These are phyloP conservation scores for Thunnus maccoyii DNA, from an alignment of 2,113 vertebrate species.

Conservation along the genomic window DNA sequence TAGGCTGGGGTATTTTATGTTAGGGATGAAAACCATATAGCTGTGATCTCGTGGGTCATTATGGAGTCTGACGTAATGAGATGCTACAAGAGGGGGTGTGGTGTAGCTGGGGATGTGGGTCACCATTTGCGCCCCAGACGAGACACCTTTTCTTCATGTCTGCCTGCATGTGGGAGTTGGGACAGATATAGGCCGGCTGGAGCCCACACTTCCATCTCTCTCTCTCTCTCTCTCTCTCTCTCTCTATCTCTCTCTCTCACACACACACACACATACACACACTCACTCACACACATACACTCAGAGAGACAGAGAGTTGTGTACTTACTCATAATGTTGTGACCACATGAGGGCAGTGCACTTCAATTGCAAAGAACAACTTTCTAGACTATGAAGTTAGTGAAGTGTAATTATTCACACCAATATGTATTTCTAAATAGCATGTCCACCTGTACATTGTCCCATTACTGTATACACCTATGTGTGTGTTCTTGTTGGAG, in stretches of 20 bases:
- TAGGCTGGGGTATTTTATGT: not conserved
- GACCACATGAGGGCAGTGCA: constrained; percentile 77
- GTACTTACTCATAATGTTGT: constrained; percentile 33
- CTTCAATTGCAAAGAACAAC: constrained; percentile 40
- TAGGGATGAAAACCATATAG: not conserved
- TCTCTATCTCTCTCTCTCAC: not conserved
- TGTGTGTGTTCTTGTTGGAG: not conserved
- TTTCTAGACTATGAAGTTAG: constrained; percentile 26
- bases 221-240: not conserved
- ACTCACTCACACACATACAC: constrained; percentile 1
- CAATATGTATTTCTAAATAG: not conserved
- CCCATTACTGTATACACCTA: not conserved
- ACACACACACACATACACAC: constrained; percentile 7
- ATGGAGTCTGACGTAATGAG: constrained; percentile 74
- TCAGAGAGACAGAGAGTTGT: not conserved
- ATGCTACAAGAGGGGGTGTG: constrained; percentile 45
- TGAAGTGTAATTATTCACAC: not conserved
- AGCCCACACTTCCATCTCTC: not conserved
- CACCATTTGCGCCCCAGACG: constrained; percentile 70
- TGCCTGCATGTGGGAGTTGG: constrained; percentile 44
- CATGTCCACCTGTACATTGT: not conserved
- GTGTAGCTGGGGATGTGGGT: constrained; percentile 71
- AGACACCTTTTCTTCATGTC: constrained; percentile 41
- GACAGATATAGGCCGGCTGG: constrained; percentile 45
- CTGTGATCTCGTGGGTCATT: constrained; percentile 38